Evolutionary conservation across 2,888 invertebrate genomes (phyloP), one percentile per base, ranked within the genome.

Genomic region (Tridacna gigas): DNA sequence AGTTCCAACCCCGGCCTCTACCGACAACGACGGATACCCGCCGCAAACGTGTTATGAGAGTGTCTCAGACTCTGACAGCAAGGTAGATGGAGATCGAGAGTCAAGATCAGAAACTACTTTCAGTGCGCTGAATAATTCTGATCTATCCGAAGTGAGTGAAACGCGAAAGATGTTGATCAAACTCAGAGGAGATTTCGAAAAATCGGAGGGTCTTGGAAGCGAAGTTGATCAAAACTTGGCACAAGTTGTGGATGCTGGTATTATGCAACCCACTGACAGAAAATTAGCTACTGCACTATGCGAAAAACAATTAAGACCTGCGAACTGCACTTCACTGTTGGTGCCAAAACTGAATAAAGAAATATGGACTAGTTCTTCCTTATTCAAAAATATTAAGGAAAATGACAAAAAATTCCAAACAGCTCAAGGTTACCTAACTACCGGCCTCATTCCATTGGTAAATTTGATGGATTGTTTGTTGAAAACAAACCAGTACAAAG

Each of bases 281-380:
- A 56, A 56, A 20, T 20, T 15, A 20, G 20, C 56, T 20, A 3
- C 56, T 20, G 1, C 18, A 20, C 56, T 56, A 20, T 56, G 56
- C 56, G 56, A 56, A 56, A 56, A 56, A 20, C 56, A 56, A 20
- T 56, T 56, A 20, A 3, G 67, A 28, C 71, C 47, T 11, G 20
- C 37, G 25, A 73, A 73, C 71, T 73, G 71, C 47, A n/a, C 37
- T 4, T 73, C 20, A 45, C 47, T 73, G 11, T 15, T 13, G 9
- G 71, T 73, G 11, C 71, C 71, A 28, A 45, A 48, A 48, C n/a
- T 73, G 9, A 73, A 73, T 22, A 48, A 73, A 25, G 48, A 73
- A n/a, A n/a, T 73, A 13, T 73, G 51, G 47, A 15, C 25, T 18
- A 48, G n/a, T 9, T 47, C 20, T n/a, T 47, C 47, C 48, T 11